phyloP scores from a whole-genome alignment of 2,888 invertebrate genomes.

The Villa cingulata region DNA sequence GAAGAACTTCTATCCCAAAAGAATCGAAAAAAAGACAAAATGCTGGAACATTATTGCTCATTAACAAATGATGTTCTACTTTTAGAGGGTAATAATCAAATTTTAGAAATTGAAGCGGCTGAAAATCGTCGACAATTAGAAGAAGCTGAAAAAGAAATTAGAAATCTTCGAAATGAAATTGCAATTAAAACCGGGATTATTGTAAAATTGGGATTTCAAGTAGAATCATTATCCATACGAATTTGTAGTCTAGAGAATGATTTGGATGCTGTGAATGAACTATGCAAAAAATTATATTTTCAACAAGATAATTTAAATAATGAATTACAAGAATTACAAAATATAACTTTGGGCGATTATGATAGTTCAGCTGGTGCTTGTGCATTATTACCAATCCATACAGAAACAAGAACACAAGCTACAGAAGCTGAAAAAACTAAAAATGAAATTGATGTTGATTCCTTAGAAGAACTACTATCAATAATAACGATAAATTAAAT shows the following conservation, averaged over 20 bases:
- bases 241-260: conserved; percentile 53
- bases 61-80: conserved; percentile 63
- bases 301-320: conserved; percentile 49
- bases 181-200: conserved; percentile 41
- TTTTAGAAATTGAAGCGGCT: conserved; percentile 60
- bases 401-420: no score
- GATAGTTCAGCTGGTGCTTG: no score
- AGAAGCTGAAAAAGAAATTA: conserved; percentile 44
- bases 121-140: conserved; percentile 44
- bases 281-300: conserved; percentile 49
- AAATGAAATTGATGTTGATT: no score
- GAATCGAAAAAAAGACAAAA: conserved; percentile 56
- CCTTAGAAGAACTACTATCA: no score
- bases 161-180: conserved; percentile 50
- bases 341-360: no score
- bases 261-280: conserved; percentile 42
- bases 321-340: conserved; percentile 41
- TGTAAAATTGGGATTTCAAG: conserved; percentile 44
- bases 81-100: conserved; percentile 65
- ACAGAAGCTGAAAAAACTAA: no score
- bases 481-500: no score
- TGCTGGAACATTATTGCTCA: conserved; percentile 66
- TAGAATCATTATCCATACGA: conserved; percentile 38
- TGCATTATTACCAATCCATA: no score
- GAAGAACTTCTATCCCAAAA: conserved; percentile 61